Evolutionary conservation across 2,888 invertebrate species (phyloP).

Genomic region (Tachina fera): DNA sequence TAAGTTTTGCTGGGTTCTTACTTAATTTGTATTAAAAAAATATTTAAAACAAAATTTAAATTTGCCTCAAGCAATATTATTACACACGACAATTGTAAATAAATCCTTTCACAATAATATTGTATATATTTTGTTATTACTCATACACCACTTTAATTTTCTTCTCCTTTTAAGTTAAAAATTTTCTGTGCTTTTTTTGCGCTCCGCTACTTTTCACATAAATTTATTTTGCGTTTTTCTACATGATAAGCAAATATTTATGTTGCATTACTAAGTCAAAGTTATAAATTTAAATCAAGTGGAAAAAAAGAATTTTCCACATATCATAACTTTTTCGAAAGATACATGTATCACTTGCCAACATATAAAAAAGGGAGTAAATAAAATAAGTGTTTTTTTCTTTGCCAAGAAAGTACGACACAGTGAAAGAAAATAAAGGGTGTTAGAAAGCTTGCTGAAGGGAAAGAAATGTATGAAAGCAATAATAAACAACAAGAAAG

Average conservation of each 20-base stretch:
- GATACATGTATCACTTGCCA: slow-evolving; percentile 62
- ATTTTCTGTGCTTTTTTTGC: not conserved
- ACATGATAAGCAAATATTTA: slow-evolving; percentile 70
- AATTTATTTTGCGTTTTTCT: slow-evolving; percentile 35
- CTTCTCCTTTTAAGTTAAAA: slow-evolving; percentile 25
- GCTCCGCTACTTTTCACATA: not conserved
- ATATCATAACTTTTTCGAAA: slow-evolving; percentile 59
- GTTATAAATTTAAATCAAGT: slow-evolving; percentile 60
- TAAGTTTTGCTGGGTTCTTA: too few relatives aligned
- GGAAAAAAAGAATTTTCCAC: slow-evolving; percentile 45
- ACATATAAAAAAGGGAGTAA: slow-evolving; percentile 23
- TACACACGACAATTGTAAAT: not conserved
- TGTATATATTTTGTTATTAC: not conserved
- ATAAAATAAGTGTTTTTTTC: slow-evolving; percentile 4
- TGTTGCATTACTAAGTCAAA: slow-evolving; percentile 70
- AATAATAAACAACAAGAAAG: slow-evolving; percentile 37
- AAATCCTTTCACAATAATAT: slow-evolving; percentile 3
- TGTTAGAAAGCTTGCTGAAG: not conserved
- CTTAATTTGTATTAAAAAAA: too few relatives aligned
- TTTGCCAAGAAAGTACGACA: slow-evolving; percentile 1
- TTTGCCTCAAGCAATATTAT: too few relatives aligned
- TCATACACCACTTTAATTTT: slow-evolving; percentile 50
- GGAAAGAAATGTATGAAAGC: not conserved
- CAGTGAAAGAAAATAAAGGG: slow-evolving; percentile 29
- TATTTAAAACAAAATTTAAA: too few relatives aligned